Base-by-base conservation (phyloP, 2,113 vertebrate genomes). In the Apeltes quadracus region DNA sequence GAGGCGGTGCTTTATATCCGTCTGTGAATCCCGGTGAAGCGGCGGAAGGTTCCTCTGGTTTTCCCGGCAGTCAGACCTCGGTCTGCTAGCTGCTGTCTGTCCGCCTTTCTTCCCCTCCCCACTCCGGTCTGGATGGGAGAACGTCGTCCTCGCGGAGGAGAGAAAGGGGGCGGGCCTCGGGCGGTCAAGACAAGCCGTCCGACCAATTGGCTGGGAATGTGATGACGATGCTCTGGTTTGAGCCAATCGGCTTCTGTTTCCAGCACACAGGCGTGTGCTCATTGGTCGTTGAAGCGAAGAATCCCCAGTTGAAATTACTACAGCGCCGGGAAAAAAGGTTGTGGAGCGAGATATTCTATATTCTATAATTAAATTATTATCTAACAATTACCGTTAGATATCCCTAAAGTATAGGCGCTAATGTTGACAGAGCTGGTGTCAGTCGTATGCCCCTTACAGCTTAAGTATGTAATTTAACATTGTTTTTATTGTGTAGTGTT, bases 201-300 rank as follows among this genome's bases (percentile, higher is more conserved):
- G 62, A 34, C 86, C 90, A 90, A 91, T 88, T 48, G 36, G 25
- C 46, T 54, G 0, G 7, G 22, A 38, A 29, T 32, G 44, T 68
- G 56, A 15, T n/a, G 32, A 32, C n/a, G 23, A 5, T 41, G 4
- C 5, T 12, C 57, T 7, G 34, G 12, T 9, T 0, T 27, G 0
- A 68, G 15, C 87, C 84, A 88, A 87, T 86, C 38, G 18, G 12
- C 1, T 48, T 44, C 32, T 1, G 69, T 4, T 34, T 3, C 29
- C 48, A 34, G 14, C 38, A 29, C 44, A 41, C 1, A 64, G 54
- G 16, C n/a, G 25, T 4, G n/a, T n/a, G 67, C 36, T 80, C 0
- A 88, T 85, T 86, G 82, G 89, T 29, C 5, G 43, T 5, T 1
- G 2, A 5, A 22, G 55, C 5, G 3, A 54, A 50, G 68, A 55